A percentile compares a stretch with the other conserved stretches of the same genome.
Evolutionary conservation across 2,797 vertebrate species (phyloP).

Genomic region (Notoglanidium macrostoma): DNA sequence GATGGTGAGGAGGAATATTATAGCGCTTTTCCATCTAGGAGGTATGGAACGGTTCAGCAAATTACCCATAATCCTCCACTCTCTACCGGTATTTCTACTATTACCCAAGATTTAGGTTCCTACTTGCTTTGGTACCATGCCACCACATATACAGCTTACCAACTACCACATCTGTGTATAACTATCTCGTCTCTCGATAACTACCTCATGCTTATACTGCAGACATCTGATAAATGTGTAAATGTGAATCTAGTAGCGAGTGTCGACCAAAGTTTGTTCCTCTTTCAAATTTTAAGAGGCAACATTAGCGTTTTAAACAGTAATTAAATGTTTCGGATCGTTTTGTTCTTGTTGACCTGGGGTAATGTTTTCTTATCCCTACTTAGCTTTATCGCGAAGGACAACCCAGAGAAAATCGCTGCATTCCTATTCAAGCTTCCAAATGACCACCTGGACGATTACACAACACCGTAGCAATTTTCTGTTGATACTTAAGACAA

Average conservation of each 20-base stretch:
- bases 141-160: no score
- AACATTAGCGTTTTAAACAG: neutral
- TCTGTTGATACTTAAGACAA: neutral
- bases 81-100: neutral
- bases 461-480: neutral
- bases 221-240: neutral
- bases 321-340: neutral
- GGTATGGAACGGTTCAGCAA: neutral
- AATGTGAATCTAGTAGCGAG: no score
- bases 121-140: neutral
- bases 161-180: neutral
- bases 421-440: neutral
- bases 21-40: neutral
- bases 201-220: no score
- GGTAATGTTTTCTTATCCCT: neutral
- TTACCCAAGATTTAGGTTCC: neutral
- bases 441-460: neutral
- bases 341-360: neutral
- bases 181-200: neutral
- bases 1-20: neutral
- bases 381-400: neutral
- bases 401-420: neutral
- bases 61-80: neutral
- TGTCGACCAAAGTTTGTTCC: neutral
- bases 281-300: neutral